Evolutionary conservation across 2,113 vertebrate genomes (phyloP).

Genomic region (Syngnathus floridae): DNA sequence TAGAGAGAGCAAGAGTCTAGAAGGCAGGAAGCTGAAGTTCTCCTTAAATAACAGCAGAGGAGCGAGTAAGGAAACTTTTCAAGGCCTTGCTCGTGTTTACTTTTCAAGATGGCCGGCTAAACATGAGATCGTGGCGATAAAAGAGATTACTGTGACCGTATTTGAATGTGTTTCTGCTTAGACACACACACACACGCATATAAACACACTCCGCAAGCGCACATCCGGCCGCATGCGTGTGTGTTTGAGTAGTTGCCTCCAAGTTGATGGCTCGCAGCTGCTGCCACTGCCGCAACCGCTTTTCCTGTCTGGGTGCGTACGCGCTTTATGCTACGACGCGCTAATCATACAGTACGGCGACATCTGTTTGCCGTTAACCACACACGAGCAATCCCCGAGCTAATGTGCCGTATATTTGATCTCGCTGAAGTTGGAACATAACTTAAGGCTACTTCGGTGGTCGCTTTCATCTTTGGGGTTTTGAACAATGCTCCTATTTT

Average conservation of each 20-base stretch:
- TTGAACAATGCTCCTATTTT: conserved; percentile 29
- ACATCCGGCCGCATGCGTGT: conserved; percentile 31
- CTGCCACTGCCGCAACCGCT: conserved; percentile 54
- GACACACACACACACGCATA: conserved; percentile 14
- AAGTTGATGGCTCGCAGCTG: conserved; percentile 64
- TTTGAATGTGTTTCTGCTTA: conserved; percentile 37
- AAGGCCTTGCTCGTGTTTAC: conserved; percentile 61
- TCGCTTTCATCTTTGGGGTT: conserved; percentile 33
- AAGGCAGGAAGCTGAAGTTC: conserved; percentile 51
- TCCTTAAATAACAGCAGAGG: conserved; percentile 70
- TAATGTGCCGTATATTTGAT: conserved; percentile 56
- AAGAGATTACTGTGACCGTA: conserved; percentile 35
- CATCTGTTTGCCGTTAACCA: conserved; percentile 61
- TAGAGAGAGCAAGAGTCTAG: conserved; percentile 33
- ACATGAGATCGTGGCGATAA: conserved; percentile 52
- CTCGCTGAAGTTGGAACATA: conserved; percentile 49
- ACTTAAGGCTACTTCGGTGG: conserved; percentile 35
- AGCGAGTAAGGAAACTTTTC: conserved; percentile 63
- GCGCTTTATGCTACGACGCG: conserved; percentile 45
- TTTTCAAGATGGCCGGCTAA: conserved; percentile 44
- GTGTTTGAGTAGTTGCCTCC: conserved; percentile 50
- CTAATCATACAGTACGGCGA: conserved; percentile 61
- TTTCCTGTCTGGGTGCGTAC: conserved; percentile 65
- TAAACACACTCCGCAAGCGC: conserved; percentile 11
- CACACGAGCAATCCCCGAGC: conserved; percentile 50